Percentiles rank a stretch among this genome's conserved stretches.
Conservation (phyloP, 1,140 invertebrate species). For the Rhopalosiphum maidis region DNA sequence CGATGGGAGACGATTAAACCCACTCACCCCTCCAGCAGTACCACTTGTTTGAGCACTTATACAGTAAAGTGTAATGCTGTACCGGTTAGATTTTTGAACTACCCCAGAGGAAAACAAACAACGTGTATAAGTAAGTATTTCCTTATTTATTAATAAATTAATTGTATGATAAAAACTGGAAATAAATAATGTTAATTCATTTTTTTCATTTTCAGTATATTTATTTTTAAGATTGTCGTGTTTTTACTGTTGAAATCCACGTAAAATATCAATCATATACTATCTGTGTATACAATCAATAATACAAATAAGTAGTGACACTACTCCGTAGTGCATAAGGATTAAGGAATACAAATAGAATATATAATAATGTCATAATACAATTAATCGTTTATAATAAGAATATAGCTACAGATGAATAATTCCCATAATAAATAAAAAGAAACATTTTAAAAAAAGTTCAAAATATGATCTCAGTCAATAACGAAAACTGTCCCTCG, state of each 20-base stretch:
- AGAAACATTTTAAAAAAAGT: not conserved
- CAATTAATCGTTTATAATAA: not conserved
- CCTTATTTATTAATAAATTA: too few relatives aligned
- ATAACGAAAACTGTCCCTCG: not conserved
- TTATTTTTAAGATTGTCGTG: too few relatives aligned
- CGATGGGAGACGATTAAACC: not conserved
- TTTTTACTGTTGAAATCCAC: too few relatives aligned
- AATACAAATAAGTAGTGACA: not conserved
- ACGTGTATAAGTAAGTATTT: not conserved
- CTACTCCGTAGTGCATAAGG: not conserved
- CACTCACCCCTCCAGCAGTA: not conserved
- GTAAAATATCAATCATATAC: too few relatives aligned
- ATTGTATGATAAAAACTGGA: too few relatives aligned
- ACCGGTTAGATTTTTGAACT: not conserved
- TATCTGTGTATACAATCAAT: too few relatives aligned
- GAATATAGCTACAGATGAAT: not conserved
- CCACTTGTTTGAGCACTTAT: not conserved
- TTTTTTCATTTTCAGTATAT: too few relatives aligned
- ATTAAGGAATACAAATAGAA: not conserved
- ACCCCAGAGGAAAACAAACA: not conserved
- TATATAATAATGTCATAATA: not conserved
- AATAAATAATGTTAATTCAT: not conserved
- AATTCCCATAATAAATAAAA: not conserved
- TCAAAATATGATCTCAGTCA: not conserved
- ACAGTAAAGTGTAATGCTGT: not conserved